Conservation (phyloP, 1,140 invertebrate species). For the Melitaea cinxia region DNA sequence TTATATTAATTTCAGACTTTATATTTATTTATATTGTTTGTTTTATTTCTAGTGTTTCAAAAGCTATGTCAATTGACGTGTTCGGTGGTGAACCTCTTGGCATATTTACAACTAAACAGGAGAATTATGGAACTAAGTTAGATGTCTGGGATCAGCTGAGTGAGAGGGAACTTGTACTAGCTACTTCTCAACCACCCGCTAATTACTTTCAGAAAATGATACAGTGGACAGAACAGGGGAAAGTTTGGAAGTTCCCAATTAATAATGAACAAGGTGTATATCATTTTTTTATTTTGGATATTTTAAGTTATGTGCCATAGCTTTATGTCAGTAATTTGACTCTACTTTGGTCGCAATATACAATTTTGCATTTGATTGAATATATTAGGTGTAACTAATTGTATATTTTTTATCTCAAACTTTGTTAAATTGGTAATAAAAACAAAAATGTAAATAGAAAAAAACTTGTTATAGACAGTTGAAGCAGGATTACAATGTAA, state of each 20-base stretch:
- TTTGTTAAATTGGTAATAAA: too few relatives aligned
- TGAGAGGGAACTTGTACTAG: conserved; percentile 85
- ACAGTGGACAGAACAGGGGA: conserved; percentile 96
- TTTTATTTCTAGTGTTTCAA: conserved; percentile 42
- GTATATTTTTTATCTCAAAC: too few relatives aligned
- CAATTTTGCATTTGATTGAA: too few relatives aligned
- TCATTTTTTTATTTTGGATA: too few relatives aligned
- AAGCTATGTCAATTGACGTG: conserved; percentile 64
- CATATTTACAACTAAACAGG: conserved; percentile 80
- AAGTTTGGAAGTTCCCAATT: conserved; percentile 98
- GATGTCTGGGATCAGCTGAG: conserved; percentile 87
- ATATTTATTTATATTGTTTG: background rate
- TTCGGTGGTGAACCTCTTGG: conserved; percentile 82
- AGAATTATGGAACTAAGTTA: conserved; percentile 79
- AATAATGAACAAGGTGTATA: conserved; percentile 95
- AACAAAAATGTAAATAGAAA: too few relatives aligned
- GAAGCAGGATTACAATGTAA: too few relatives aligned
- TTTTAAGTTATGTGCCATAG: background rate
- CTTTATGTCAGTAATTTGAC: too few relatives aligned
- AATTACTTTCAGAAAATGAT: conserved; percentile 98
- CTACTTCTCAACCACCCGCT: conserved; percentile 86
- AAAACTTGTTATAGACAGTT: too few relatives aligned
- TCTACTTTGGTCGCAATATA: too few relatives aligned
- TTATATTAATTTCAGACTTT: too few relatives aligned
- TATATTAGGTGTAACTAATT: too few relatives aligned